Percentiles rank a stretch among this genome's conserved stretches.
phyloP scores from a whole-genome alignment of 2,888 invertebrate genomes.

The Synanthedon andrenaeformis region DNA sequence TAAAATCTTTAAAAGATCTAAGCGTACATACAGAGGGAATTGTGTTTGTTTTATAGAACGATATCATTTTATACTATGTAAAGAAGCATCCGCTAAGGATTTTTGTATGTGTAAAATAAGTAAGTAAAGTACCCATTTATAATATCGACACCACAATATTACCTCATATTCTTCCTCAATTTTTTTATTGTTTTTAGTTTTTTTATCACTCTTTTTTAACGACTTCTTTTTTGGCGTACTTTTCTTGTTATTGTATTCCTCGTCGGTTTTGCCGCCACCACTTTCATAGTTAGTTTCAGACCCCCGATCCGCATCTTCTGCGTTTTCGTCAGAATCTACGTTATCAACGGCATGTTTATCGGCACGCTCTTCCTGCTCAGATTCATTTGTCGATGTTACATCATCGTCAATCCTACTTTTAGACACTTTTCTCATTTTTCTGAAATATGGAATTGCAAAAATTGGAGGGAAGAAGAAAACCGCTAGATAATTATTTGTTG shows the following conservation, averaged over 20 bases:
- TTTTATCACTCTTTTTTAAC: slow-evolving; percentile 31
- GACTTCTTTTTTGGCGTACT: slow-evolving; percentile 26
- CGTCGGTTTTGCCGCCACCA: slow-evolving; percentile 17
- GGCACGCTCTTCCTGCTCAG: slow-evolving; percentile 25
- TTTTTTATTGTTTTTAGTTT: slow-evolving; percentile 24
- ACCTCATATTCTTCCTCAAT: slow-evolving; percentile 68
- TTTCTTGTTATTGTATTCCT: slow-evolving; percentile 10
- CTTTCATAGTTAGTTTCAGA: slow-evolving; percentile 20
- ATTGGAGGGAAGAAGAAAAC: slow-evolving; percentile 17
- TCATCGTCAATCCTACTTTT: slow-evolving; percentile 58
- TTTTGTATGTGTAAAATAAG: not conserved
- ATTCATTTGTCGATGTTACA: slow-evolving; percentile 58
- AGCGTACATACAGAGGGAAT: no score
- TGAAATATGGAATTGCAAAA: slow-evolving; percentile 7
- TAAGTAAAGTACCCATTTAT: slow-evolving; percentile 1
- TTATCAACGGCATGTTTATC: slow-evolving; percentile 7
- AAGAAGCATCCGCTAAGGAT: no score
- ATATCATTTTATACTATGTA: no score
- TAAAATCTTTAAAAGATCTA: no score
- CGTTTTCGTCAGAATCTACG: slow-evolving; percentile 8
- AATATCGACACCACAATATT: slow-evolving; percentile 10
- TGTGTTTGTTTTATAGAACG: no score
- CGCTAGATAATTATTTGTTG: not conserved
- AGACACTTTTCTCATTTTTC: slow-evolving; percentile 52
- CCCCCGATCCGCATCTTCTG: slow-evolving; percentile 10